Evolutionary conservation across 2,113 vertebrate species (phyloP).

Genomic region (Lasiurus borealis): DNA sequence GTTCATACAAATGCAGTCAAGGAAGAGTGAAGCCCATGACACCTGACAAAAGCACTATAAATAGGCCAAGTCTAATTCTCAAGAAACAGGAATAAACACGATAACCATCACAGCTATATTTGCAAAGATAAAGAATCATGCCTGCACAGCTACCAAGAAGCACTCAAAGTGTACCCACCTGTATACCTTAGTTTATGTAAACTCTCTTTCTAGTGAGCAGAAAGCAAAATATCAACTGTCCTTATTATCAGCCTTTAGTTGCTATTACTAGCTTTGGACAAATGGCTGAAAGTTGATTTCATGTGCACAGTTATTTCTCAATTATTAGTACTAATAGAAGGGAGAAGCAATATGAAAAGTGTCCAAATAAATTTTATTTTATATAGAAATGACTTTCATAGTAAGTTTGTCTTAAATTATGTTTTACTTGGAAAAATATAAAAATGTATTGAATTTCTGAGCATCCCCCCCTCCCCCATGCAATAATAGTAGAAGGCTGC

Average conservation of each 20-base stretch:
- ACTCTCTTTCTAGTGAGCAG: background rate
- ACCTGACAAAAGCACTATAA: background rate
- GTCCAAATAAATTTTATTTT: conserved; percentile 4
- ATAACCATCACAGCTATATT: background rate
- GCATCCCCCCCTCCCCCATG: background rate
- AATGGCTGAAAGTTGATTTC: background rate
- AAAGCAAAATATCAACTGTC: background rate
- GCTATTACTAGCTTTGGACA: background rate
- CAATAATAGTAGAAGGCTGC: conserved; percentile 4
- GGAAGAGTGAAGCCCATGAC: background rate
- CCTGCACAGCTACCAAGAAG: background rate
- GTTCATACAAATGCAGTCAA: background rate
- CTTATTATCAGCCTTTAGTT: no score
- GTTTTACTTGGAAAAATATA: conserved; percentile 52
- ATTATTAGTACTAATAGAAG: background rate
- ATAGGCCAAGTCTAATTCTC: background rate
- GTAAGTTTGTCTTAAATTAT: conserved; percentile 27
- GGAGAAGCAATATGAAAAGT: background rate
- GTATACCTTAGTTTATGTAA: background rate
- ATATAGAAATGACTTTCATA: background rate
- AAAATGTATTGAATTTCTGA: conserved; percentile 54
- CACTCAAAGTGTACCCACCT: background rate
- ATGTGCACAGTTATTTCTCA: background rate
- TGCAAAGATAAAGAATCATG: background rate
- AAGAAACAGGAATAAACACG: background rate